Evolutionary conservation across 2,888 invertebrate species (phyloP), one percentile per base, ranked within the genome.

Genomic region (Sicus ferrugineus): DNA sequence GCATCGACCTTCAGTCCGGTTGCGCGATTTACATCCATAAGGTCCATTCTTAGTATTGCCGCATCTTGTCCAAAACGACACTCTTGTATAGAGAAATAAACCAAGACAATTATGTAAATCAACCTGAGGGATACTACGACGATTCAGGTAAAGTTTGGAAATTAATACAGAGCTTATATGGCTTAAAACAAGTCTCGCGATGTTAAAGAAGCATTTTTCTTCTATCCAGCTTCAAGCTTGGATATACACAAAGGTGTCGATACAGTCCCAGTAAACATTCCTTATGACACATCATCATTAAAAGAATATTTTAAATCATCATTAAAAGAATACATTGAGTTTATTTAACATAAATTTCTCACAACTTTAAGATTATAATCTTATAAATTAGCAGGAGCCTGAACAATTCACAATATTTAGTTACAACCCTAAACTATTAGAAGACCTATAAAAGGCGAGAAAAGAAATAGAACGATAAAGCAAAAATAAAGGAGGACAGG

Each of bases 191-290:
- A 70, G 72, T 75, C 9, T 74, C 73, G 6, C 30, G 75, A 61
- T n/a, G 80, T 80, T 72, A 72, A 75, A n/a, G 78, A 80, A 68
- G 74, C 80, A 11, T 79, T 75, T 67, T 21, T 67, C 34, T 67
- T 69, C 16, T 42, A 71, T 46, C 65, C 67, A 52, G 65, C 59
- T 28, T 62, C 71, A n/a, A 58, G 52, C 16, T 56, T 75, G 5
- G 71, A 78, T 14, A 19, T 78, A 3, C 73, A 74, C 6, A 73
- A 79, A 16, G 79, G 77, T 71, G 76, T 80, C n/a, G n/a, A n/a
- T n/a, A n/a, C n/a, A n/a, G n/a, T n/a, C n/a, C n/a, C n/a, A n/a
- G n/a, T n/a, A n/a, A n/a, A n/a, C n/a, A n/a, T n/a, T n/a, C n/a
- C n/a, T n/a, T n/a, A n/a, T n/a, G n/a, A n/a, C n/a, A n/a, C n/a